Base-by-base conservation (phyloP, 1,140 invertebrate species). In the Bathynomus jamesi region DNA sequence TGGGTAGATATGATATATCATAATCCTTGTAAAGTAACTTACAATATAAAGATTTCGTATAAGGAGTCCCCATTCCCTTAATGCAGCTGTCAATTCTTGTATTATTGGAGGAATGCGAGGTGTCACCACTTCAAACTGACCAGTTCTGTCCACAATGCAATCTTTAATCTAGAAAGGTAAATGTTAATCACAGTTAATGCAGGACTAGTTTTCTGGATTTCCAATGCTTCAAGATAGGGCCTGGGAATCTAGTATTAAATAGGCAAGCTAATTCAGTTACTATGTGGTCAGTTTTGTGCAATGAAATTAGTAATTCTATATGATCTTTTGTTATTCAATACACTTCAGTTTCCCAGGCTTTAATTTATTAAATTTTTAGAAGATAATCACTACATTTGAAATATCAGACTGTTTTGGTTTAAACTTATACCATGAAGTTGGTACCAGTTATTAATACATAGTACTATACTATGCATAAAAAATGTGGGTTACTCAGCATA, bases 31-130 rank as follows among this genome's bases (percentile, higher is more conserved):
- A 53, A 53, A 53, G 21, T 53, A 53, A 1, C 87, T 86, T 82
- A 95, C 92, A 80, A 92, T 85, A 83, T 91, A 96, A 65, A 94
- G 85, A 70, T 88, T 83, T 81, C 94, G 94, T 87, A 91, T 92
- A 78, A 94, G 88, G 70, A 84, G 82, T 28, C 91, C 88, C 94
- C 94, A 97, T 87, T 96, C 94, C 79, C 90, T 84, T n/a, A 97
- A 82, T 24, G 94, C 92, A 74, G 89, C 87, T 53, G 93, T 94
- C 46, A 96, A 91, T 84, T 97, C 94, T 79, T 92, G 88, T 46
- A 91, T 87, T 71, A 94, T 81, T 28, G 83, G 80, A 5, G 84
- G 82, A 69, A 86, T 85, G 74, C 82, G 82, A 28, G 84, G 80
- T 10, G 80, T 79, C 70, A 85, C 79, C 64, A 82, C 81, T 78